Conservation (phyloP, 2,888 invertebrate species). For the Chrysodeixis includens region DNA sequence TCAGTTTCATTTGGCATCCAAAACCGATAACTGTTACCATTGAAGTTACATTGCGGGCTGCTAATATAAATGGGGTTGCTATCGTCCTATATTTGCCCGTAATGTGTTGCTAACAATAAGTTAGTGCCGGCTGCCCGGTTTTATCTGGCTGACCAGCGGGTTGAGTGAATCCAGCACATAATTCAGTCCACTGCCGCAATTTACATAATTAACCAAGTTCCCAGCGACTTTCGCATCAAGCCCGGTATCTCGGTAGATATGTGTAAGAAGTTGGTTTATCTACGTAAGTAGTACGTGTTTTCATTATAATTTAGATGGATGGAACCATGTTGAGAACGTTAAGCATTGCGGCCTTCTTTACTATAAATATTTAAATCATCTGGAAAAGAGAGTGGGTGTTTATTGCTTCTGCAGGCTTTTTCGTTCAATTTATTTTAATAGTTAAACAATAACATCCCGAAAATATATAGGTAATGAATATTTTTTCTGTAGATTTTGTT, state of each 20-base stretch:
- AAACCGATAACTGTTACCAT: slow-evolving; percentile 43
- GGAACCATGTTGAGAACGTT: too few species aligned
- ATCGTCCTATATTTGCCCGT: slow-evolving; percentile 29
- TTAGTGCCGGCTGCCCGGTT: slow-evolving; percentile 59
- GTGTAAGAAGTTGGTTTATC: slow-evolving; percentile 33
- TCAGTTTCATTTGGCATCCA: slow-evolving; percentile 38
- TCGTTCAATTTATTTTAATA: too few species aligned
- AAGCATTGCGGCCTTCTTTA: too few species aligned
- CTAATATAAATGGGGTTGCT: slow-evolving; percentile 35
- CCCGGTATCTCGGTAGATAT: slow-evolving; percentile 48
- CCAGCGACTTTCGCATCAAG: slow-evolving; percentile 65
- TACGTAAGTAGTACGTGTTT: slow-evolving; percentile 34
- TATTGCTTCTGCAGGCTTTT: too few species aligned
- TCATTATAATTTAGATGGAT: too few species aligned
- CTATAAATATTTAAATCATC: too few species aligned
- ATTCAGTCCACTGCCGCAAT: slow-evolving; percentile 80
- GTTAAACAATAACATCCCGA: too few species aligned
- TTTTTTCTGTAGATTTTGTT: neutral
- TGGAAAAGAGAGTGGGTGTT: neutral
- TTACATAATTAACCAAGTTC: slow-evolving; percentile 86
- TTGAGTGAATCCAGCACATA: slow-evolving; percentile 80
- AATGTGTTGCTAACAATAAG: slow-evolving; percentile 61
- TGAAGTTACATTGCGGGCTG: slow-evolving; percentile 41
- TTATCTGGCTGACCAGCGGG: slow-evolving; percentile 64
- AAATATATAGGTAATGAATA: neutral